Evolutionary conservation across 2,113 vertebrate genomes (phyloP).

Genomic region (Cynopterus brachyotis): DNA sequence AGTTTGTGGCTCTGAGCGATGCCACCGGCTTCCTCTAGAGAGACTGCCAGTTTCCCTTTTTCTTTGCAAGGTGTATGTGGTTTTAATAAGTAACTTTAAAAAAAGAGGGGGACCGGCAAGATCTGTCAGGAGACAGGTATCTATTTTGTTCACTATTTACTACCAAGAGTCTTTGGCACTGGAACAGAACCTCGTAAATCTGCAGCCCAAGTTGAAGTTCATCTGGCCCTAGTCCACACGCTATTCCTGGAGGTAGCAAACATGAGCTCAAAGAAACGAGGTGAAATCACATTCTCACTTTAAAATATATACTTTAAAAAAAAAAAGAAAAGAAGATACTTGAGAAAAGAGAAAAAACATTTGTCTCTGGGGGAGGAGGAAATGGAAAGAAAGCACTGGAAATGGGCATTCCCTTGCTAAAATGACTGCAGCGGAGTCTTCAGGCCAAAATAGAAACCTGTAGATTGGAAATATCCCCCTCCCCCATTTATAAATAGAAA

Average conservation of each 20-base stretch:
- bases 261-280: slow-evolving; percentile 65
- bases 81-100: slow-evolving; percentile 70
- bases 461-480: background rate
- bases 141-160: slow-evolving; percentile 80
- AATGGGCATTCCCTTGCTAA: slow-evolving; percentile 23
- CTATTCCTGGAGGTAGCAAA: slow-evolving; percentile 85
- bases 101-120: background rate
- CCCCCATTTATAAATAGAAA: slow-evolving; percentile 61
- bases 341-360: background rate
- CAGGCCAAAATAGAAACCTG: slow-evolving; percentile 65
- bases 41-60: slow-evolving; percentile 72
- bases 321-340: too few species aligned
- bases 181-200: slow-evolving; percentile 82
- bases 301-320: slow-evolving; percentile 36
- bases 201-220: slow-evolving; percentile 79
- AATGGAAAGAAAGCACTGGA: background rate
- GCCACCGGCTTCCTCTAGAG: slow-evolving; percentile 71
- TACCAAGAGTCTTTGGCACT: slow-evolving; percentile 82
- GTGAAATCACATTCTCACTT: slow-evolving; percentile 68
- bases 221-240: slow-evolving; percentile 82
- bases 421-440: slow-evolving; percentile 38
- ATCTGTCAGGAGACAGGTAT: slow-evolving; percentile 61
- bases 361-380: background rate
- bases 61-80: slow-evolving; percentile 71
- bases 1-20: slow-evolving; percentile 67